Percentiles rank a stretch among this genome's conserved stretches.
These are phyloP conservation scores for Apostichopus japonicus DNA, from an alignment of 35 echinoderm and acorn worm species.

Conservation along the genomic window DNA sequence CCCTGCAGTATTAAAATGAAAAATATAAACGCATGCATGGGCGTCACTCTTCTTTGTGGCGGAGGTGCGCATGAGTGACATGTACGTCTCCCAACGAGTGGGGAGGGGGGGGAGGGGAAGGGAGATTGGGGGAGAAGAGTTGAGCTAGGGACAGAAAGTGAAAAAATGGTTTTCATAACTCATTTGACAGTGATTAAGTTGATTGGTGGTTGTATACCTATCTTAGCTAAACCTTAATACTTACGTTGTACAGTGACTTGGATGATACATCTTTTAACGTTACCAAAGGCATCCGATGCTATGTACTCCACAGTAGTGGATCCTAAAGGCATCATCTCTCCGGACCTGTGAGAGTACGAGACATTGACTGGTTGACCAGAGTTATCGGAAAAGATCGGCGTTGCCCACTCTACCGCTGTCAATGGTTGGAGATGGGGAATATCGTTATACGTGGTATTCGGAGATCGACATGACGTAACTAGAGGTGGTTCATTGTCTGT, in stretches of 20 bases:
- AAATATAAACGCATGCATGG: too few relatives aligned
- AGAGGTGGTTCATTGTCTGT: slow-evolving; percentile 77
- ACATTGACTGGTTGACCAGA: slow-evolving; percentile 65
- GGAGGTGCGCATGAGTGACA: too few relatives aligned
- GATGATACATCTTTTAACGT: slow-evolving; percentile 69
- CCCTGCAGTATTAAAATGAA: too few relatives aligned
- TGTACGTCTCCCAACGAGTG: too few relatives aligned
- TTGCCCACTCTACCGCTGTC: slow-evolving; percentile 64
- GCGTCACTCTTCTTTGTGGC: too few relatives aligned
- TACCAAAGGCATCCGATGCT: slow-evolving; percentile 78
- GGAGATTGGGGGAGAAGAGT: too few relatives aligned
- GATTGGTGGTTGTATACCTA: too few relatives aligned
- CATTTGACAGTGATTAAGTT: too few relatives aligned
- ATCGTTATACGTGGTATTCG: slow-evolving; percentile 37
- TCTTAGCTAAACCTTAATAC: not conserved
- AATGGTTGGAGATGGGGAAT: slow-evolving; percentile 2
- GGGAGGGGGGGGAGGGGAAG: too few relatives aligned
- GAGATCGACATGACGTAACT: slow-evolving; percentile 72
- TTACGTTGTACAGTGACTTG: slow-evolving; percentile 81
- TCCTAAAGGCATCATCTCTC: slow-evolving; percentile 62
- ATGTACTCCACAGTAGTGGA: slow-evolving; percentile 80
- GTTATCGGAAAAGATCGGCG: slow-evolving; percentile 88
- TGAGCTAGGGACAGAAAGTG: too few relatives aligned
- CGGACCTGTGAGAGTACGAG: slow-evolving; percentile 57
- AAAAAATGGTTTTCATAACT: too few relatives aligned